These are phyloP conservation scores for Ectemnius lituratus DNA, from an alignment of 2,888 invertebrate genomes.

Conservation along the genomic window DNA sequence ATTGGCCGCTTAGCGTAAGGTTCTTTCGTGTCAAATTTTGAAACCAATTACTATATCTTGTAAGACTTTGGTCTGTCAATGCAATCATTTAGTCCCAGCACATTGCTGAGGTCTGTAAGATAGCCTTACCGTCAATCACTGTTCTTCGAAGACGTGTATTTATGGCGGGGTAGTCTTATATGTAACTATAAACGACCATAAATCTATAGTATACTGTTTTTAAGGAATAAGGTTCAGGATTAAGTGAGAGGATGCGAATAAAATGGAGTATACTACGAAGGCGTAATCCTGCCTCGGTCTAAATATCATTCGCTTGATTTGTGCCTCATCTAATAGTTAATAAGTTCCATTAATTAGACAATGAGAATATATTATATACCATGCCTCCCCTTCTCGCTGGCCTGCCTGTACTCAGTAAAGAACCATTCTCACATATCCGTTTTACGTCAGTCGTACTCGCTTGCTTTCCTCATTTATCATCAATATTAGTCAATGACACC, in stretches of 20 bases:
- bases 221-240: constrained; percentile 22
- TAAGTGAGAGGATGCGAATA: constrained; percentile 20
- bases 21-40: no score
- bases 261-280: constrained; percentile 12
- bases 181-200: constrained; percentile 17
- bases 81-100: no score
- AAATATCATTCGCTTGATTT: constrained; percentile 12
- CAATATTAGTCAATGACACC: no score
- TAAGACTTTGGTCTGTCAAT: no score
- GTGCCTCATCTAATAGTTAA: constrained; percentile 23
- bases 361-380: background rate
- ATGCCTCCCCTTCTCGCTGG: background rate
- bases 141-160: constrained; percentile 24
- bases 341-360: background rate
- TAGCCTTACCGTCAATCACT: no score
- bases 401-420: background rate
- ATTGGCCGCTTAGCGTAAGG: no score
- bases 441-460: no score
- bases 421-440: no score
- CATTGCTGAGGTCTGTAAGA: no score
- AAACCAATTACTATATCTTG: no score
- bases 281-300: constrained; percentile 11
- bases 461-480: no score
- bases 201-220: constrained; percentile 19
- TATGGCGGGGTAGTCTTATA: background rate